Evolutionary conservation across 1,140 invertebrate species (phyloP).

Genomic region (Manduca sexta): DNA sequence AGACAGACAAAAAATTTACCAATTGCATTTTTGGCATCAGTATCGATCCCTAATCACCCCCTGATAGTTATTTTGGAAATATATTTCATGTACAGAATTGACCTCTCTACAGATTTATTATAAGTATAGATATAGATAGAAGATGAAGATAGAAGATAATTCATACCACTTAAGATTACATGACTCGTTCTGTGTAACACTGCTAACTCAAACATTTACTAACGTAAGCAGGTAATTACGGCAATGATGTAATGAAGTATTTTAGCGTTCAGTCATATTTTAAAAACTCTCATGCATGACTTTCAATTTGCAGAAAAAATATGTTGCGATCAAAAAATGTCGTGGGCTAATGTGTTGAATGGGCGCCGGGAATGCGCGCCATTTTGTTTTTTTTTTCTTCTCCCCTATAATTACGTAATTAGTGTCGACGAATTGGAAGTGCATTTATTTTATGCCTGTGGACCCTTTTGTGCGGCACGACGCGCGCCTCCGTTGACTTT

Average conservation of each 20-base stretch:
- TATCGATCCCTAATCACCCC: no score
- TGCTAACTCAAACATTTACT: background rate
- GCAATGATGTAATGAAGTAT: slow-evolving; percentile 17
- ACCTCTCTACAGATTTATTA: no score
- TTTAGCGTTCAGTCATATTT: slow-evolving; percentile 18
- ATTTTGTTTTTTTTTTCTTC: slow-evolving; percentile 49
- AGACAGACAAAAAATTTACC: no score
- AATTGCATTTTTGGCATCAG: no score
- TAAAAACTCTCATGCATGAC: slow-evolving; percentile 29
- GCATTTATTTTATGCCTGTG: slow-evolving; percentile 46
- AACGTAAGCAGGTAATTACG: slow-evolving; percentile 7
- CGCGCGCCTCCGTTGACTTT: slow-evolving; percentile 41
- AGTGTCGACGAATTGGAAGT: slow-evolving; percentile 62
- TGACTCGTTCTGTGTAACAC: no score
- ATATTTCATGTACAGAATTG: no score
- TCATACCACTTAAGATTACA: no score
- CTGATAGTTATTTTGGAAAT: no score
- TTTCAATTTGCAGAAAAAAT: slow-evolving; percentile 45
- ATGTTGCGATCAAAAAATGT: slow-evolving; percentile 39
- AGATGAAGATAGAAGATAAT: no score
- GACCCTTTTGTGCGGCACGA: slow-evolving; percentile 46
- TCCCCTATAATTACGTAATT: slow-evolving; percentile 67
- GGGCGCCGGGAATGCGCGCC: slow-evolving; percentile 53
- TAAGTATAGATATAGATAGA: no score
- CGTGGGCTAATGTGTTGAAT: slow-evolving; percentile 54